Percentiles rank a stretch among this genome's conserved stretches.
phyloP scores from a whole-genome alignment of 2,797 vertebrate species.

The Vultur gryphus region DNA sequence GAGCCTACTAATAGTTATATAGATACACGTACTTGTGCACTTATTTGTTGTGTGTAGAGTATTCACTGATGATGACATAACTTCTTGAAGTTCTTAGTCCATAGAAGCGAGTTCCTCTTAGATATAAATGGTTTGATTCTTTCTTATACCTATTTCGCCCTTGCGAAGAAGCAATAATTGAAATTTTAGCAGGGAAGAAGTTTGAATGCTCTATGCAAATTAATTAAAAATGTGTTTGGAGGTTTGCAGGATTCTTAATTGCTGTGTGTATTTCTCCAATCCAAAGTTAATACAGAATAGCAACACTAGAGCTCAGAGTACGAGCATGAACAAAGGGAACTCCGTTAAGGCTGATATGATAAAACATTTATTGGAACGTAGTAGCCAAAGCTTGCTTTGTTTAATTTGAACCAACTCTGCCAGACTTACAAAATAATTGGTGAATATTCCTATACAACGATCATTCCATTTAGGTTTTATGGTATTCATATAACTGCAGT shows the following conservation, averaged over 20 bases:
- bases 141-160: not conserved
- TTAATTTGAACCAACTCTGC: not conserved
- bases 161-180: not conserved
- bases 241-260: not conserved
- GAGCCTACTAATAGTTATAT: not conserved
- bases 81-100: not conserved
- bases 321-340: not conserved
- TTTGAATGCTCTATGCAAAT: not conserved
- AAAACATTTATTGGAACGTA: not conserved
- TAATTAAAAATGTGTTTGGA: not conserved
- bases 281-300: not conserved
- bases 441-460: fast-evolving
- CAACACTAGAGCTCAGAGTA: not conserved
- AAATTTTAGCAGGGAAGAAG: not conserved
- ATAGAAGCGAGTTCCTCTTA: not conserved
- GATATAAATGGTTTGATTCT: not conserved
- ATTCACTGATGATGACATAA: not conserved
- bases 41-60: not conserved
- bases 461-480: not conserved
- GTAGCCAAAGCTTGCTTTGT: not conserved
- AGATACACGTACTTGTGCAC: not conserved
- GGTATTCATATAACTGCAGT: not conserved
- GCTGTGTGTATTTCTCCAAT: not conserved
- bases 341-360: not conserved
- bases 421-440: not conserved